These are phyloP conservation scores for Gallinago nigripennis DNA, from an alignment of 2,797 vertebrate species.

Conservation along the genomic window DNA sequence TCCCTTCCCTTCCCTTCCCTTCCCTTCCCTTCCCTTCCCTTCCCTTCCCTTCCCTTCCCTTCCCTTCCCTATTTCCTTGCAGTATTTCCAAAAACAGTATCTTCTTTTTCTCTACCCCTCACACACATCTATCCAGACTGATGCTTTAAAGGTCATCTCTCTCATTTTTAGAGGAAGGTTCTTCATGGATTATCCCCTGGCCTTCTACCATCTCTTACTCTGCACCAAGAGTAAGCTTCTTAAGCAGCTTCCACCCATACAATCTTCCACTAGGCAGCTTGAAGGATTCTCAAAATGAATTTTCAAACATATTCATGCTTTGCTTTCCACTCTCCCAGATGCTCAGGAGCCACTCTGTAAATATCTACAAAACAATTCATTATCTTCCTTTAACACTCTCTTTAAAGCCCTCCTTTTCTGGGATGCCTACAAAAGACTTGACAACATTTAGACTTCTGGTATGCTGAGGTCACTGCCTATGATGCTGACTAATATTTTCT, in stretches of 20 bases:
- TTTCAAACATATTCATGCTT: not conserved
- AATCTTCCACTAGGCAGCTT: not conserved
- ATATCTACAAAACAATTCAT: not conserved
- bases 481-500: slow-evolving; percentile 69
- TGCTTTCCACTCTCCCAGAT: not conserved
- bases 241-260: not conserved
- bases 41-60: too few relatives aligned
- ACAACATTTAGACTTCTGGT: slow-evolving; percentile 36
- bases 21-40: too few relatives aligned
- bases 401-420: not conserved
- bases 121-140: not conserved
- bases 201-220: not conserved
- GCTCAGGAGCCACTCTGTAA: not conserved
- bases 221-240: not conserved
- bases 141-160: not conserved
- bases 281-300: not conserved
- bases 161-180: not conserved
- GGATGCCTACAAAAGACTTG: slow-evolving; percentile 15
- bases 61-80: not conserved
- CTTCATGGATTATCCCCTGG: not conserved
- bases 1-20: too few relatives aligned
- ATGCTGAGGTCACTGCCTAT: slow-evolving; percentile 52
- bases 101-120: not conserved
- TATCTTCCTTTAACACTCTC: not conserved
- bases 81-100: not conserved